Evolutionary conservation across 2,797 vertebrate genomes (phyloP), one percentile per base, ranked within the genome.

Genomic region (Girardinus metallicus): DNA sequence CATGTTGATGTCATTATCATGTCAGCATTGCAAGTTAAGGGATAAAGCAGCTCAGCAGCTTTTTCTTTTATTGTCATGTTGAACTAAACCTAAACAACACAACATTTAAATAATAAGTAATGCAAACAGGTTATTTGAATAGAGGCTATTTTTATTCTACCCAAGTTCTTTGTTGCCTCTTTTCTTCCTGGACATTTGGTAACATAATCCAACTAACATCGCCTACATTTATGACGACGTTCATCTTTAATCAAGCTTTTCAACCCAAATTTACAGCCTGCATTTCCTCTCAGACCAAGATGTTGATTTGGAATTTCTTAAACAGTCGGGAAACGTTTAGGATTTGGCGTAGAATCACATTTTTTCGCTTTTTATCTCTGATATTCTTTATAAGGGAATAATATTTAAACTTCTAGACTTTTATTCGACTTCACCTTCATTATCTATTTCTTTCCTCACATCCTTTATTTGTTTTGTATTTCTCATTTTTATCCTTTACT

Each of bases 171-270:
- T 91, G 83, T 80, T 41, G 0, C 76, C 76, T 80, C 47, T 10
- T 46, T 62, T 68, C 23, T 72, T 78, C 80, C 74, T 66, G 44
- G 62, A 73, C 53, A 31, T 53, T 73, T 88, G 83, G 66, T 78
- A 81, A 64, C 72, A 78, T 4, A 0, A 2, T 2, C 51, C 23
- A 55, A 26, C 23, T 26, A 26, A 70, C 76, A 26, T 4, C 3
- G 62, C 73, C 86, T 70, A 51, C 49, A 46, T 90, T 88, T 85
- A 81, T 21, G 2, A 41, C 4, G 4, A 46, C 31, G 75, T 74
- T 83, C 13, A 62, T 29, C 29, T 62, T 34, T 34, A 34, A 6
- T 34, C 5, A 6, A n/a, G 11, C 9, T n/a, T 13, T 13, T 44
- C 43, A 44, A 44, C 12, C 43, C 12, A 44, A 44, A 44, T 44